Conservation (phyloP, 2,797 vertebrate genomes). For the Catostomus latipinnis region DNA sequence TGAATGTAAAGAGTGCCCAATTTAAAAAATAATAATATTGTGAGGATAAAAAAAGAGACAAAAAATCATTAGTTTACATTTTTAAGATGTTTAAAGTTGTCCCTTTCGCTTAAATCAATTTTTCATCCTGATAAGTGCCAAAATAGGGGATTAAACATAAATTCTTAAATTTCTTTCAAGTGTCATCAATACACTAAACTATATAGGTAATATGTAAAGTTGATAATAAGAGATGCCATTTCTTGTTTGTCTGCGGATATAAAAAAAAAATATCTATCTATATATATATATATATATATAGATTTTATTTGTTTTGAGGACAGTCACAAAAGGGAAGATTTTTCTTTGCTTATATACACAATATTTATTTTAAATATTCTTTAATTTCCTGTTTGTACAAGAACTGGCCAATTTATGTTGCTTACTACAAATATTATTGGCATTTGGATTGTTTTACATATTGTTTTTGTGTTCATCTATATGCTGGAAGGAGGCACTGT, state of each 20-base stretch:
- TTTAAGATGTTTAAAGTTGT: constrained; percentile 62
- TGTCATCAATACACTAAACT: constrained; percentile 27
- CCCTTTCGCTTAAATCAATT: constrained; percentile 59
- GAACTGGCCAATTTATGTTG: constrained; percentile 8
- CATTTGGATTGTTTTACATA: neutral
- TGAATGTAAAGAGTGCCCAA: constrained; percentile 66
- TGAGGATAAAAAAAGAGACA: constrained; percentile 32
- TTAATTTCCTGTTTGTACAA: constrained; percentile 16
- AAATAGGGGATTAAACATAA: constrained; percentile 32
- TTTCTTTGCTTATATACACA: constrained; percentile 27
- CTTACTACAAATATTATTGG: constrained; percentile 6
- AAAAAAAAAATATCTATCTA: constrained; percentile 16
- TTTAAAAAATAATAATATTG: constrained; percentile 1
- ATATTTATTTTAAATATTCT: constrained; percentile 1
- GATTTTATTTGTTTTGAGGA: neutral
- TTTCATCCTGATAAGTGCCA: constrained; percentile 58
- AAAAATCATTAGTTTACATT: constrained; percentile 69
- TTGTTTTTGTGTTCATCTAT: neutral
- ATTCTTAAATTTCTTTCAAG: constrained; percentile 54
- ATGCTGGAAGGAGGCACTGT: neutral
- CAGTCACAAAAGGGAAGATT: constrained; percentile 25
- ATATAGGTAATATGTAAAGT: constrained; percentile 19
- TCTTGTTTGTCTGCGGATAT: constrained; percentile 16
- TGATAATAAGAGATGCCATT: constrained; percentile 47
- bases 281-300: neutral